These are phyloP conservation scores for Physocephala rufipes DNA, from an alignment of 2,888 invertebrate species.

Conservation along the genomic window DNA sequence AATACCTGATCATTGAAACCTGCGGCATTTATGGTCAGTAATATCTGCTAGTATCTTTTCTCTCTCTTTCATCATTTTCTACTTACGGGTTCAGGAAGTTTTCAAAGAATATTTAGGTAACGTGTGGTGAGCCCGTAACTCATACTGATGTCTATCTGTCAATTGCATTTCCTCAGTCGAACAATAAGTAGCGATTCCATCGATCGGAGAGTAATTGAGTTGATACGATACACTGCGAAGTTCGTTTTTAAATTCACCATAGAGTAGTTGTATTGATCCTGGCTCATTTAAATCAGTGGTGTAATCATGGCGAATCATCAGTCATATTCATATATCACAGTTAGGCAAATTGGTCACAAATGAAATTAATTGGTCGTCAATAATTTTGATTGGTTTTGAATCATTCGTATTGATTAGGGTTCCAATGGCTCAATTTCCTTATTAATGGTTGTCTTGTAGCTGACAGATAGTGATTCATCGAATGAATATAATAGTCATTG, in stretches of 20 bases:
- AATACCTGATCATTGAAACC: slow-evolving; percentile 21
- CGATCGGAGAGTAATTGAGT: slow-evolving; percentile 48
- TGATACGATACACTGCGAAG: slow-evolving; percentile 26
- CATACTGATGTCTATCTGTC: slow-evolving; percentile 44
- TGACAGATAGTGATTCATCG: too few relatives aligned
- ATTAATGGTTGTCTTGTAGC: too few relatives aligned
- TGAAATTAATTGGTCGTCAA: too few relatives aligned
- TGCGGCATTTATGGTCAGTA: slow-evolving; percentile 38
- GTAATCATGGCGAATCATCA: too few relatives aligned
- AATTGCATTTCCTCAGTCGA: slow-evolving; percentile 5
- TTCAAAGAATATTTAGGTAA: slow-evolving; percentile 14
- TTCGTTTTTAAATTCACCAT: background rate
- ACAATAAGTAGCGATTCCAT: slow-evolving; percentile 34
- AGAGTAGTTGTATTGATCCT: too few relatives aligned
- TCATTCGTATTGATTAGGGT: too few relatives aligned
- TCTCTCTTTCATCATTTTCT: slow-evolving; percentile 2
- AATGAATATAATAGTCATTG: too few relatives aligned
- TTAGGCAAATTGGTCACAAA: too few relatives aligned
- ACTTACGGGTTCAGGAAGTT: slow-evolving; percentile 6
- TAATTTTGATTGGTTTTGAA: too few relatives aligned
- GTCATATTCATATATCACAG: too few relatives aligned
- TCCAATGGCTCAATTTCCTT: too few relatives aligned
- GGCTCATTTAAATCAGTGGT: too few relatives aligned
- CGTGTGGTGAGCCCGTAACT: slow-evolving; percentile 52
- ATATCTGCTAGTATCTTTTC: slow-evolving; percentile 28